phyloP scores from a whole-genome alignment of 2,797 vertebrate species.

The Ataeniobius toweri region DNA sequence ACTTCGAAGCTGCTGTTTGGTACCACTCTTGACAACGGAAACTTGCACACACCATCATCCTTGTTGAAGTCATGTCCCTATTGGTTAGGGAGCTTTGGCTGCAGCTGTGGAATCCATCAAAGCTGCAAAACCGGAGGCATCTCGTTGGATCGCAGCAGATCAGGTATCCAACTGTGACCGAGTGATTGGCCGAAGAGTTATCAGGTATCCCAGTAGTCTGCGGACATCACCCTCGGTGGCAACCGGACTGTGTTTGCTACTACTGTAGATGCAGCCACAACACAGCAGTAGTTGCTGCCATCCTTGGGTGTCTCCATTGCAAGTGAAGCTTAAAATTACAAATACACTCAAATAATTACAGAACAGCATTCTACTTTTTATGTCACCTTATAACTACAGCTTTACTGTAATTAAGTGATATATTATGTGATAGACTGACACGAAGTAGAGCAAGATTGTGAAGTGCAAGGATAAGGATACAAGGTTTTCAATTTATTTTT shows the following conservation, averaged over 20 bases:
- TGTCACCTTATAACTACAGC: not conserved
- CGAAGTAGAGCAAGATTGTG: not conserved
- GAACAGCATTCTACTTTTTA: not conserved
- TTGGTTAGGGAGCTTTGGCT: conserved; percentile 32
- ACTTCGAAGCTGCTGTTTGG: conserved; percentile 30
- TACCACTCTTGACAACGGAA: conserved; percentile 31
- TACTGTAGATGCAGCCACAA: not conserved
- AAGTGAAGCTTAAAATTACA: not conserved
- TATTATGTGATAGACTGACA: not conserved
- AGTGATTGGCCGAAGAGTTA: conserved; percentile 49
- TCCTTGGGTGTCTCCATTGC: not conserved
- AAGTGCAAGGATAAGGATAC: not conserved
- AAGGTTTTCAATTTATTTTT: not conserved
- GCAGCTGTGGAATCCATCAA: conserved; percentile 62
- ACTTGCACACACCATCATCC: conserved; percentile 20
- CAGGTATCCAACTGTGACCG: conserved; percentile 51
- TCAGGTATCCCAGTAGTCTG: conserved; percentile 62
- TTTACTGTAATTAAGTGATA: not conserved
- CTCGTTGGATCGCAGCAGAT: conserved; percentile 66
- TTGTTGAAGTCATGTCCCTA: conserved; percentile 2
- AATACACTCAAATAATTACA: not conserved
- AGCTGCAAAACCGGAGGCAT: conserved; percentile 25
- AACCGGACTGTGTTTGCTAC: not conserved
- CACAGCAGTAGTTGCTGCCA: not conserved
- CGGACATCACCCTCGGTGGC: conserved; percentile 18